Evolutionary conservation across 2,888 invertebrate genomes (phyloP).

Genomic region (Amphipyra tragopoginis): DNA sequence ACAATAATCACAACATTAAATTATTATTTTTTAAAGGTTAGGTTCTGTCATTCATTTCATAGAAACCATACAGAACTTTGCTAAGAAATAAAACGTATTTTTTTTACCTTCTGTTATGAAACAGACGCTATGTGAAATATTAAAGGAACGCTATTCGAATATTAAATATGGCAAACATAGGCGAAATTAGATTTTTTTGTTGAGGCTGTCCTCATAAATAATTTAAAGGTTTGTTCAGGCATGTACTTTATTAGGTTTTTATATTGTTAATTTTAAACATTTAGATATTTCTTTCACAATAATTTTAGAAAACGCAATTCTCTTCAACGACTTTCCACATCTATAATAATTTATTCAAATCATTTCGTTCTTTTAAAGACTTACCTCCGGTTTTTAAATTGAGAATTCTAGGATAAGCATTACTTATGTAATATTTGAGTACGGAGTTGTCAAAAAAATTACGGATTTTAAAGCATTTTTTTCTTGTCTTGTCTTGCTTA

Average conservation of each 20-base stretch:
- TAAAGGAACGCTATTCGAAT: conserved; percentile 30
- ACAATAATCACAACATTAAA: background rate
- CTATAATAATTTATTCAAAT: too few relatives aligned
- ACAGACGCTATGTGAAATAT: conserved; percentile 35
- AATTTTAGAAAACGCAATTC: conserved; percentile 2
- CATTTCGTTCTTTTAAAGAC: too few relatives aligned
- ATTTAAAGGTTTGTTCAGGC: conserved; percentile 26
- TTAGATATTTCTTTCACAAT: background rate
- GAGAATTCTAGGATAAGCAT: too few relatives aligned
- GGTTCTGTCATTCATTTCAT: conserved; percentile 13
- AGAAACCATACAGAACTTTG: conserved; percentile 18
- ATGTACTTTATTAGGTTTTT: conserved; percentile 2
- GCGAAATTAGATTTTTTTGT: conserved; percentile 28
- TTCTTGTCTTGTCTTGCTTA: too few relatives aligned
- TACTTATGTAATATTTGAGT: too few relatives aligned
- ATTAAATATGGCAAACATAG: conserved; percentile 37
- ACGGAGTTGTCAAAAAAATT: too few relatives aligned
- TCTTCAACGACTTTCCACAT: background rate
- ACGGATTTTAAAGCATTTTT: too few relatives aligned
- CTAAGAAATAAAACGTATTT: conserved; percentile 36
- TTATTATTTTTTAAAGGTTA: background rate
- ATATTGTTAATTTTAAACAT: background rate
- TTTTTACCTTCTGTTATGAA: conserved; percentile 32
- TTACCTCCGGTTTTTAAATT: too few relatives aligned
- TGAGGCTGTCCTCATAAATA: conserved; percentile 9